Base-by-base conservation (phyloP, 2,888 invertebrate genomes). In the Cheilosia variabilis region DNA sequence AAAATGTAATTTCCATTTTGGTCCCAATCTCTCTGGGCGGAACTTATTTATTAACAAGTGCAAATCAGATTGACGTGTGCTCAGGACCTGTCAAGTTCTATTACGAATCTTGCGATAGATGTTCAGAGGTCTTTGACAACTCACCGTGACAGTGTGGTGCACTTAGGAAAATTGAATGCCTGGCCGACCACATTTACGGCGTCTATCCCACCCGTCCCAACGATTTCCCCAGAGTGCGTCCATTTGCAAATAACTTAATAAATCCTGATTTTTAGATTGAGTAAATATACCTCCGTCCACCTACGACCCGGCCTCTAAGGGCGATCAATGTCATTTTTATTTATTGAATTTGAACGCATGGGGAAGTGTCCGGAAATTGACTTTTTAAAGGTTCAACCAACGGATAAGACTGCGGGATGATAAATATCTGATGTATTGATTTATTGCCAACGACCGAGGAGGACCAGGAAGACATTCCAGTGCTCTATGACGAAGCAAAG, bases 161-260 rank as follows among this genome's bases (percentile, higher is more conserved):
- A 84, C 84, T 84, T 84, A 84, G 71, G 80, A 66, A 79, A 75
- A 84, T 84, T 84, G 84, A 84, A 84, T 37, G 37, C 31, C 31
- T 31, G 31, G 75, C 75, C 80, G 71, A 75, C 79, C 84, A 55
- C 84, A 84, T 50, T 79, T 69, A 78, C 27, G 27, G 6, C 27
- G 7, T 27, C 27, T 7, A 5, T 6, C 27, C 27, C 27, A 5
- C 22, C 22, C 22, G 2, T 22, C 27, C 27, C 58, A 72, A 45
- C 24, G 45, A 79, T 76, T 71, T 71, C 69, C 80, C 75, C 24
- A n/a, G 65, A 84, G 69, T 71, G 66, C 47, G 75, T 60, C 78
- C 60, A 66, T 62, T 78, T 68, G 47, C 55, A 60, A 62, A 81
- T 72, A 66, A 82, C 77, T 82, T 77, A 77, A 82, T 77, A 66